These are phyloP conservation scores for Bos indicus DNA, from an alignment of 2,113 vertebrate genomes.

Conservation along the genomic window DNA sequence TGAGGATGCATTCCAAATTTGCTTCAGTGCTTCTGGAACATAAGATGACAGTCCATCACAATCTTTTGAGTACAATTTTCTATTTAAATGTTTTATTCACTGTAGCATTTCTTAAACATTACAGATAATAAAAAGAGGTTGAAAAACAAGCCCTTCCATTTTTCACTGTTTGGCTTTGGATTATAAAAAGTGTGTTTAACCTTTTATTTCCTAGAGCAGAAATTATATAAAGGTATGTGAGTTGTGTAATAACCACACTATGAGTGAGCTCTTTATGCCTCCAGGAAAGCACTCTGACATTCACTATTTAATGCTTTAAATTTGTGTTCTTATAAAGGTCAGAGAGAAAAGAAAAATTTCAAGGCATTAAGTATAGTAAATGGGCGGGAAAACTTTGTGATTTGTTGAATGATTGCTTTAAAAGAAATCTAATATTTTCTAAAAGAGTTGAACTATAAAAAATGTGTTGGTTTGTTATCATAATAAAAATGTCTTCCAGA, in stretches of 20 bases:
- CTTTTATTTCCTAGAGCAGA: slow-evolving; percentile 69
- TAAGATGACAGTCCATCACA: neutral
- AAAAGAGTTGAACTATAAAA: neutral
- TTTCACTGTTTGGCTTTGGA: slow-evolving; percentile 58
- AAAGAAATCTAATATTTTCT: slow-evolving; percentile 53
- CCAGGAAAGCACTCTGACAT: slow-evolving; percentile 65
- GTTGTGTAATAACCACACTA: slow-evolving; percentile 67
- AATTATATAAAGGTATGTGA: slow-evolving; percentile 73
- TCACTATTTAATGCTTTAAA: slow-evolving; percentile 72
- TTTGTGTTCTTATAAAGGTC: slow-evolving; percentile 77
- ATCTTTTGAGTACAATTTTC: slow-evolving; percentile 20
- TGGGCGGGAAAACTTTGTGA: slow-evolving; percentile 44
- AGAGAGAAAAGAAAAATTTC: slow-evolving; percentile 60
- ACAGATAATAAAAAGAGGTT: slow-evolving; percentile 28
- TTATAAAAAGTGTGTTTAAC: slow-evolving; percentile 66
- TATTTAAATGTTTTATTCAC: slow-evolving; percentile 36
- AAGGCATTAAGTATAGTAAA: slow-evolving; percentile 56
- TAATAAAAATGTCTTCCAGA: neutral
- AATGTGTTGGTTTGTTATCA: neutral
- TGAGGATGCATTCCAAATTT: neutral
- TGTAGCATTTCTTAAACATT: slow-evolving; percentile 42
- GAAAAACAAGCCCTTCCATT: slow-evolving; percentile 61
- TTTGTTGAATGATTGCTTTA: slow-evolving; percentile 57
- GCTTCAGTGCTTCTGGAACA: neutral
- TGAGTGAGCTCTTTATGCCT: slow-evolving; percentile 60